Percentiles rank a stretch among this genome's conserved stretches.
phyloP scores from a whole-genome alignment of 2,888 invertebrate genomes.

The Idaea straminata region DNA sequence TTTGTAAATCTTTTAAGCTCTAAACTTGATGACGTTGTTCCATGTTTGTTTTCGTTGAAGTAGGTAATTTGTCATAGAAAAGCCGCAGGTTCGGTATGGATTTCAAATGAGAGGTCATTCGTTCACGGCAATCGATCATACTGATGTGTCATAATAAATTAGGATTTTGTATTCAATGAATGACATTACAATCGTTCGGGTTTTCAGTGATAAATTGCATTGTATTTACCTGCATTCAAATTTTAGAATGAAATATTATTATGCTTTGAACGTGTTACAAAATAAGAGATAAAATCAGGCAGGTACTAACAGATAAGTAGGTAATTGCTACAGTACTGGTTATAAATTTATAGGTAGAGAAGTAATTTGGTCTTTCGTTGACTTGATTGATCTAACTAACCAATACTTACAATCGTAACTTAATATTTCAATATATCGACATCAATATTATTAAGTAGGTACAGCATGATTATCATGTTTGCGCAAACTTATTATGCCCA shows the following conservation, averaged over 20 bases:
- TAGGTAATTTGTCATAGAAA: constrained; percentile 20
- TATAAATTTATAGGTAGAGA: not conserved
- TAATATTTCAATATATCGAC: not conserved
- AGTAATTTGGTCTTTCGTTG: not conserved
- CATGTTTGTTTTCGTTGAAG: constrained; percentile 14
- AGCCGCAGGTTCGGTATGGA: constrained; percentile 24
- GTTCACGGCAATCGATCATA: constrained; percentile 21
- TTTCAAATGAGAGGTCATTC: constrained; percentile 22
- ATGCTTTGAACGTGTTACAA: too few relatives aligned
- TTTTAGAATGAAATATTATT: not conserved
- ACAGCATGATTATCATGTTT: not conserved
- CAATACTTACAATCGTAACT: not conserved
- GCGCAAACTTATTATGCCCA: not conserved
- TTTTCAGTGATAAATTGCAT: not conserved
- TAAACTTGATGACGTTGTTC: constrained; percentile 5
- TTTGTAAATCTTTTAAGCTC: not conserved
- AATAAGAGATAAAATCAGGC: too few relatives aligned
- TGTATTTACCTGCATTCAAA: not conserved
- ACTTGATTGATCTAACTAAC: not conserved
- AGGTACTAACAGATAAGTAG: too few relatives aligned
- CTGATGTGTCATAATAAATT: constrained; percentile 15
- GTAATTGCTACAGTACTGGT: too few relatives aligned
- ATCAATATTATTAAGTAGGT: not conserved
- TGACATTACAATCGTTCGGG: not conserved
- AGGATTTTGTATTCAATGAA: constrained; percentile 14